Evolutionary conservation across 2,888 invertebrate species (phyloP).

Genomic region (Crocallis elinguaria): DNA sequence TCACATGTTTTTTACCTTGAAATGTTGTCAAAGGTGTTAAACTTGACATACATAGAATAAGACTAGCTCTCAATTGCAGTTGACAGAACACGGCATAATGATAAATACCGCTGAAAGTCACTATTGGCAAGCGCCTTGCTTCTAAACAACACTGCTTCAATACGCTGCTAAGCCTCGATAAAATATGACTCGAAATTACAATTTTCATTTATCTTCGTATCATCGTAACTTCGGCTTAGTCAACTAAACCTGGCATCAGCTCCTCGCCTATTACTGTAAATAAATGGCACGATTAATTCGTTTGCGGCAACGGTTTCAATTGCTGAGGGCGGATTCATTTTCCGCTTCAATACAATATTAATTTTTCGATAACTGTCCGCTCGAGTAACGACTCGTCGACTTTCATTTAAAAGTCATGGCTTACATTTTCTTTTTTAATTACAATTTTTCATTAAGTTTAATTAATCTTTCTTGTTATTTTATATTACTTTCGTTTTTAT

Average conservation of each 20-base stretch:
- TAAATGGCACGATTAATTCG: constrained; percentile 21
- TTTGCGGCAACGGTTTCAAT: constrained; percentile 11
- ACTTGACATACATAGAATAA: too few relatives aligned
- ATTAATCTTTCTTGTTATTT: too few relatives aligned
- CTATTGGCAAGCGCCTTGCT: too few relatives aligned
- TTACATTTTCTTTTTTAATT: background rate
- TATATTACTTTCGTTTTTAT: too few relatives aligned
- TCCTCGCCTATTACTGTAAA: constrained; percentile 17
- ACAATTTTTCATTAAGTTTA: background rate
- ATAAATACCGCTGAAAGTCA: too few relatives aligned
- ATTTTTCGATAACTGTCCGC: constrained; percentile 16
- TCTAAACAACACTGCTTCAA: too few relatives aligned
- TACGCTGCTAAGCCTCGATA: too few relatives aligned
- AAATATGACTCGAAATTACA: background rate
- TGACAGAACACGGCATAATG: too few relatives aligned
- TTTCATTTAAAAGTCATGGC: background rate
- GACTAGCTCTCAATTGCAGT: too few relatives aligned
- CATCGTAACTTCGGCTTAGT: background rate
- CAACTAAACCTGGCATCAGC: background rate
- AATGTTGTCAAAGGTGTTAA: too few relatives aligned
- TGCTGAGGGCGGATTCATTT: constrained; percentile 22
- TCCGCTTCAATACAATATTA: constrained; percentile 17
- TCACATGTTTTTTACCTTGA: too few relatives aligned
- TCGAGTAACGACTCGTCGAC: background rate
- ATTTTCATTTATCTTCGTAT: too few relatives aligned